Evolutionary conservation across 2,797 vertebrate species (phyloP).

Genomic region (Pteronotus mesoamericanus): DNA sequence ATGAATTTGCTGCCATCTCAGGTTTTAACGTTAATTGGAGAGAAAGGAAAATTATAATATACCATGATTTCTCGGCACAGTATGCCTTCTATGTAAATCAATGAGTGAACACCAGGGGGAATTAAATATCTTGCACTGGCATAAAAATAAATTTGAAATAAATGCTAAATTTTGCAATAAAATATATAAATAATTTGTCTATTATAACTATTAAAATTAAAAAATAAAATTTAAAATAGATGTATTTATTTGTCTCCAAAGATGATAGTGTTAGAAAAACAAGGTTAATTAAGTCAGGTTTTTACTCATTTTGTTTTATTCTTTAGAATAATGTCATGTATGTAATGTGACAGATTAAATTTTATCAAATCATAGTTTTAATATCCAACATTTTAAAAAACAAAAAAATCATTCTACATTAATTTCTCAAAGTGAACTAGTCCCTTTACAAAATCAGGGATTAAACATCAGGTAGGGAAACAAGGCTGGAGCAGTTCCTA

Average conservation of each 20-base stretch:
- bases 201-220: not conserved
- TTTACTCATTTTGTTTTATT: not conserved
- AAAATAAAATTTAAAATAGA: not conserved
- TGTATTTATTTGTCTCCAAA: not conserved
- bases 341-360: not conserved
- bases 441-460: not conserved
- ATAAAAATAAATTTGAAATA: slow-evolving; percentile 39
- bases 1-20: slow-evolving; percentile 57
- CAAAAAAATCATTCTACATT: not conserved
- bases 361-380: not conserved
- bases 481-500: not conserved
- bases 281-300: not conserved
- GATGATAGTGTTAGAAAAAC: slow-evolving; percentile 16
- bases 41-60: slow-evolving; percentile 51
- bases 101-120: slow-evolving; percentile 26
- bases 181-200: not conserved
- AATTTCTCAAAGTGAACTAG: not conserved
- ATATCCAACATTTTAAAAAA: not conserved
- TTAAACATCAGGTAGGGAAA: not conserved
- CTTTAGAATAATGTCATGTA: not conserved
- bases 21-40: slow-evolving; percentile 65
- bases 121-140: slow-evolving; percentile 50
- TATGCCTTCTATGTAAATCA: slow-evolving; percentile 17
- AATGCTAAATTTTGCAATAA: not conserved
- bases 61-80: slow-evolving; percentile 24